phyloP scores from a whole-genome alignment of 2,888 invertebrate genomes.

The Pyrrhia umbra region DNA sequence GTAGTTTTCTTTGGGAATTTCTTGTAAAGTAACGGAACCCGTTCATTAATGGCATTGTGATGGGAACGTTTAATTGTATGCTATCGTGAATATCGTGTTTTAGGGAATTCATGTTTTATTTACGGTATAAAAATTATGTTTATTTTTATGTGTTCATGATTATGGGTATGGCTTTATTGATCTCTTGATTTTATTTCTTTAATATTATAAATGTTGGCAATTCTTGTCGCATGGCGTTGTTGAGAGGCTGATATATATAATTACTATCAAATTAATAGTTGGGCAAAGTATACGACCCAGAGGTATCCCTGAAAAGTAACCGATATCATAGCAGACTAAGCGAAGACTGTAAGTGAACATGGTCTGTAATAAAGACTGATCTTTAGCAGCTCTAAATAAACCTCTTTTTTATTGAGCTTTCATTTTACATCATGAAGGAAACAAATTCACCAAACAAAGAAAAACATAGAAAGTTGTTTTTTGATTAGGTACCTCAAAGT shows the following conservation, averaged over 20 bases:
- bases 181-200: not conserved
- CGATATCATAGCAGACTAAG: no score
- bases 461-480: no score
- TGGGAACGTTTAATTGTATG: constrained; percentile 55
- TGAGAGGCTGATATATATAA: not conserved
- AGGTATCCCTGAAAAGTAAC: no score
- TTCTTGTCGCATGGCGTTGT: not conserved
- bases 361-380: no score
- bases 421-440: no score
- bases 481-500: no score
- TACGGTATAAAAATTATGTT: constrained; percentile 28
- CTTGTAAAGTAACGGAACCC: constrained; percentile 49
- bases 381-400: no score
- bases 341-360: no score
- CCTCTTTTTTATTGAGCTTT: no score
- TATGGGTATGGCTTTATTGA: not conserved
- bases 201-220: not conserved
- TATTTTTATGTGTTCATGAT: constrained; percentile 9
- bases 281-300: no score
- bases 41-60: constrained; percentile 59
- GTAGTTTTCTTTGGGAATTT: constrained; percentile 53
- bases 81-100: constrained; percentile 46
- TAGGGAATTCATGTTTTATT: constrained; percentile 29
- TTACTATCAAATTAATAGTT: no score
- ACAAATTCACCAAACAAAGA: no score